Evolutionary conservation across 1,140 invertebrate genomes (phyloP), one percentile per base, ranked within the genome.

Genomic region (Pseudomyrmex gracilis): DNA sequence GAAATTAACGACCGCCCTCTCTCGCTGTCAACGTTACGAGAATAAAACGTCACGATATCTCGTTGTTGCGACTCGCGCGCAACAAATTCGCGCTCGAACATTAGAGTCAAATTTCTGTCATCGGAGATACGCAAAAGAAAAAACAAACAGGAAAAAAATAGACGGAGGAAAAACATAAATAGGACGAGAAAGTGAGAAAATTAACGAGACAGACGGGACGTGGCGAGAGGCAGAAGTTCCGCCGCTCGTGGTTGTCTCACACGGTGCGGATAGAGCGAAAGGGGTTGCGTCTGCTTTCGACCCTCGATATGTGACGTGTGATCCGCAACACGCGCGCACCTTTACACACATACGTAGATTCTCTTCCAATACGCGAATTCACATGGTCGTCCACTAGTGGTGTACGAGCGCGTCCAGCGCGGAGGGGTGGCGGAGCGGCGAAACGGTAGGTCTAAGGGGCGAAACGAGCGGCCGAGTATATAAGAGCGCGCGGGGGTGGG

Each of bases 251-350:
- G 47, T 7, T 10, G 55, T 71, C 43, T 70, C 43, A 47, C 61
- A 20, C 51, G 34, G 58, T 64, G 47, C 55, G 17, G 13, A 55
- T n/a, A 20, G n/a, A 20, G 5, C 45, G 17, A 17, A 22, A 78
- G 60, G 49, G 71, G 60, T 53, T 66, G 73, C 70, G 64, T 57
- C 61, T 57, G 71, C 43, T 76, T 60, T 74, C 49, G 43, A 76
- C 20, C 49, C 34, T 77, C 74, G 71, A 86, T 83, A 71, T 49
- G 85, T 64, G 83, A 87, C 45, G 53, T 74, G 71, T 61, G 85
- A 88, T 84, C 80, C 57, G 57, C 58, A 24, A 47, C 66, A 66
- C 13, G 17, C 34, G 12, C 22, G 12, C 20, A 34, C 12, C 9
- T 22, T 10, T 10, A 70, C 34, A 12, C 45, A 17, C 24, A 53